Evolutionary conservation across 2,113 vertebrate genomes (phyloP).

Genomic region (Heterochromis multidens): DNA sequence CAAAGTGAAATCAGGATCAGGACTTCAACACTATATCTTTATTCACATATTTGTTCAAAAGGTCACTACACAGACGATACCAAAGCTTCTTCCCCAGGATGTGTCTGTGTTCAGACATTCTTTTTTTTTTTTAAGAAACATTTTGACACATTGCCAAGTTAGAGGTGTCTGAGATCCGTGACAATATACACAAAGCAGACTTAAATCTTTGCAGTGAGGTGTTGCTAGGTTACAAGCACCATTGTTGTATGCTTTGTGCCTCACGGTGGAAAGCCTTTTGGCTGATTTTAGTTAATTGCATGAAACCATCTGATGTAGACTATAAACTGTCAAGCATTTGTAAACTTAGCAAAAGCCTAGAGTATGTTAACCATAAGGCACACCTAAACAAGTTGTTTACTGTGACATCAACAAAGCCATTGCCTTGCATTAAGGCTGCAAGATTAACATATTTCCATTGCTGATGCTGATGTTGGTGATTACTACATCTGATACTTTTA

Average conservation of each 20-base stretch:
- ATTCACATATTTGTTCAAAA: background rate
- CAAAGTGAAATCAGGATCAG: background rate
- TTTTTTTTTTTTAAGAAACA: background rate
- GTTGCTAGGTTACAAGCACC: slow-evolving; percentile 48
- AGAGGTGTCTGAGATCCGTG: background rate
- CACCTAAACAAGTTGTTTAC: background rate
- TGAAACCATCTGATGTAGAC: background rate
- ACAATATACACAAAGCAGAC: slow-evolving; percentile 17
- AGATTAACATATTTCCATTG: background rate
- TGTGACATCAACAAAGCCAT: background rate
- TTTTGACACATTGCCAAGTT: slow-evolving; percentile 26
- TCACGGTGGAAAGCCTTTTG: background rate
- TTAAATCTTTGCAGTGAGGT: slow-evolving; percentile 4
- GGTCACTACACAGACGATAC: background rate
- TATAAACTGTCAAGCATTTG: background rate
- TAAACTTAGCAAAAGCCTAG: background rate
- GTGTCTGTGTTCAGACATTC: background rate
- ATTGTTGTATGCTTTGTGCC: slow-evolving; percentile 5
- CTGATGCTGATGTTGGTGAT: too few relatives aligned
- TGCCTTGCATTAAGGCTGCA: background rate
- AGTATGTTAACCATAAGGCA: background rate
- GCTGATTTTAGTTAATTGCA: background rate
- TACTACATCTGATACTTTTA: too few relatives aligned
- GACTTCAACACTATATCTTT: background rate
- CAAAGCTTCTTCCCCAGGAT: background rate